Conservation (phyloP, 2,797 vertebrate genomes). For the Caiman crocodilus region DNA sequence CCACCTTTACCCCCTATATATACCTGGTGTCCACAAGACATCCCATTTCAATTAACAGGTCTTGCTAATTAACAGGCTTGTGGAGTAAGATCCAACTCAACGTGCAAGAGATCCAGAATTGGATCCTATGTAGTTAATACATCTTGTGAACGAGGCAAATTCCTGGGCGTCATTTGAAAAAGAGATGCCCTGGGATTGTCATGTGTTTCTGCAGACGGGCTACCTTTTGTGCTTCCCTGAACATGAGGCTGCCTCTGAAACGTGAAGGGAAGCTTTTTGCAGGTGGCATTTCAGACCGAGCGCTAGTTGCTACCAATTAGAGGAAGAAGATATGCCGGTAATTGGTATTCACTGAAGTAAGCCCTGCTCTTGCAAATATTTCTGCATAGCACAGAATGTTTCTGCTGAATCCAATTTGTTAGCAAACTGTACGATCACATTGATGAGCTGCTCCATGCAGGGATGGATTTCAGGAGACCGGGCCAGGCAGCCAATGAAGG, state of each 20-base stretch:
- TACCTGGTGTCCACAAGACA: not conserved
- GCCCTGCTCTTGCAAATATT: not conserved
- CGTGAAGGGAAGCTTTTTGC: not conserved
- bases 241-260: not conserved
- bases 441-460: not conserved
- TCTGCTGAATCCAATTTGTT: not conserved
- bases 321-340: not conserved
- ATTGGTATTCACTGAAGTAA: not conserved
- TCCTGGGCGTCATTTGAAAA: not conserved
- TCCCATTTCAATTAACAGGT: not conserved
- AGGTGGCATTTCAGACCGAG: not conserved
- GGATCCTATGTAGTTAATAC: no score
- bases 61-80: not conserved
- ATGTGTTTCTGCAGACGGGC: not conserved
- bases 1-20: not conserved
- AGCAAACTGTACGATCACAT: not conserved
- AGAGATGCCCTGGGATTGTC: not conserved
- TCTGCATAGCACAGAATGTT: not conserved
- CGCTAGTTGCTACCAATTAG: not conserved
- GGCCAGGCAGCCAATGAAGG: rapidly evolving
- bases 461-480: not conserved
- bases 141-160: not conserved
- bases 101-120: not conserved
- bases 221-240: not conserved
- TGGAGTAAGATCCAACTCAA: not conserved